phyloP scores from a whole-genome alignment of 1,140 invertebrate genomes.

The Lepidurus arcticus region DNA sequence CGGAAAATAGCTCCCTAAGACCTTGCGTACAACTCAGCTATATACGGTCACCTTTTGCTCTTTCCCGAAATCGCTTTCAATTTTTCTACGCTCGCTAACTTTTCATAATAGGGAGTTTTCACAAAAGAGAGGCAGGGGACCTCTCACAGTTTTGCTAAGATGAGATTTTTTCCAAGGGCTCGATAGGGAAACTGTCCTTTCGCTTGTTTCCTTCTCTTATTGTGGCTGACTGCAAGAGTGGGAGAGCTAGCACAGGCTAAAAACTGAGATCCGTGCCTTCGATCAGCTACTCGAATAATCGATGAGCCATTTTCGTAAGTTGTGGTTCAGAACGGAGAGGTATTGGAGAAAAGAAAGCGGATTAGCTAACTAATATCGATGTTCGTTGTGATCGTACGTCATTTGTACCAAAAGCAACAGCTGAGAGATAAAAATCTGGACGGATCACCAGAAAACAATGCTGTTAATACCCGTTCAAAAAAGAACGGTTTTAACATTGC shows the following conservation, averaged over 20 bases:
- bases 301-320: background rate
- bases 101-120: background rate
- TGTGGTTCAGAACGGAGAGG: background rate
- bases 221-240: background rate
- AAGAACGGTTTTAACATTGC: too few relatives aligned
- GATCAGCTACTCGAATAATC: slow-evolving; percentile 9
- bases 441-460: too few relatives aligned
- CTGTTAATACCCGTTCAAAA: too few relatives aligned
- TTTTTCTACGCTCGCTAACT: background rate
- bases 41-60: background rate
- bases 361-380: background rate
- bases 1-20: background rate
- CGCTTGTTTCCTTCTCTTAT: background rate
- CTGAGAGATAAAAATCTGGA: too few relatives aligned
- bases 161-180: background rate
- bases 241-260: background rate
- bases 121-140: background rate
- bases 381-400: background rate
- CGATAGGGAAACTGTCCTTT: background rate
- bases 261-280: background rate
- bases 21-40: slow-evolving; percentile 7
- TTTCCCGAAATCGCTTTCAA: background rate
- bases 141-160: background rate
- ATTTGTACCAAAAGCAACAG: too few relatives aligned
- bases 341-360: background rate